These are phyloP conservation scores for Tiphia femorata DNA, from an alignment of 2,888 invertebrate species.

Conservation along the genomic window DNA sequence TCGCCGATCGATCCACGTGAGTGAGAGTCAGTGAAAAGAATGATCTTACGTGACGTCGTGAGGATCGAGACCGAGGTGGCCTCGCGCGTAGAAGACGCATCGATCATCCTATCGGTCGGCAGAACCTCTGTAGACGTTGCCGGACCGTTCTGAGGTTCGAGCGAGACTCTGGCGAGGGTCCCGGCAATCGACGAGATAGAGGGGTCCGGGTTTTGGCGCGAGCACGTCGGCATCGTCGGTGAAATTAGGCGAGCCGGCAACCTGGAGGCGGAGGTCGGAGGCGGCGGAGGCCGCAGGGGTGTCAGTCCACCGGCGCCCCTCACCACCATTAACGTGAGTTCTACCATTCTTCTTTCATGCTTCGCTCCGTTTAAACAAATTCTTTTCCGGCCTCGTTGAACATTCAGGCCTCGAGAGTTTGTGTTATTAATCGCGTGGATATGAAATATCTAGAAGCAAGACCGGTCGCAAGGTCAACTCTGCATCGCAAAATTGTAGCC, in stretches of 20 bases:
- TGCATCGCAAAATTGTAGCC: no score
- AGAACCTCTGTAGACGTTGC: no score
- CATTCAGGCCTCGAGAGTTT: no score
- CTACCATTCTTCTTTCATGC: neutral
- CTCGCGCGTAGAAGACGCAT: neutral
- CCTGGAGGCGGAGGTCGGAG: conserved; percentile 65
- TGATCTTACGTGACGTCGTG: no score
- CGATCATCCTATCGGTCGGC: conserved; percentile 18
- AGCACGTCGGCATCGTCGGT: conserved; percentile 16
- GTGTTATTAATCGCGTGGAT: no score
- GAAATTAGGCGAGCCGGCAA: conserved; percentile 46
- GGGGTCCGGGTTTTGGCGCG: conserved; percentile 5
- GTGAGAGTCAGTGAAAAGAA: no score
- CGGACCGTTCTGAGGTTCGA: conserved; percentile 10
- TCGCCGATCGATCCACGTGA: no score
- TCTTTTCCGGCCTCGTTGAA: no score
- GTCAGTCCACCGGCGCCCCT: conserved; percentile 61
- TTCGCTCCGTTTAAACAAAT: neutral
- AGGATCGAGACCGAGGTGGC: no score
- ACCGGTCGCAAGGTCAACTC: no score
- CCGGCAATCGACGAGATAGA: neutral
- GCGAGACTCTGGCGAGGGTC: conserved; percentile 2
- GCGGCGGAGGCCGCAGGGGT: conserved; percentile 65
- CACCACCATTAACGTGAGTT: conserved; percentile 64
- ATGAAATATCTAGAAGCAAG: no score